A percentile compares a stretch with the other conserved stretches of the same genome.
phyloP scores from a whole-genome alignment of 2,113 vertebrate genomes.

The Nesoenas mayeri region DNA sequence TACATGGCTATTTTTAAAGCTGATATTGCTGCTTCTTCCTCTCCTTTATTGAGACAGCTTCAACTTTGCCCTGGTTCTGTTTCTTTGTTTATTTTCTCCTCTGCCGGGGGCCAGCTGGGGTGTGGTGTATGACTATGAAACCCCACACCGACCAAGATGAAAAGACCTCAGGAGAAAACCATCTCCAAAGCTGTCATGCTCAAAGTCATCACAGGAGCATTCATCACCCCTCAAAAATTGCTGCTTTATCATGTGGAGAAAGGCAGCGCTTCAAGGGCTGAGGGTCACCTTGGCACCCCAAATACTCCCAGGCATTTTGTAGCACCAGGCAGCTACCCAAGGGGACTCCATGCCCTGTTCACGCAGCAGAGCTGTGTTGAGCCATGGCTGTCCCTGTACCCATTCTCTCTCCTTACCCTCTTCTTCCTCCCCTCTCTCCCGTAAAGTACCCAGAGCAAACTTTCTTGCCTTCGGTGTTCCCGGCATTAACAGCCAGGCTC shows the following conservation, averaged over 20 bases:
- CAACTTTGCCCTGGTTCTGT: neutral
- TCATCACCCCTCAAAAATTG: neutral
- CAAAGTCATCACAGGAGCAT: neutral
- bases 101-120: neutral
- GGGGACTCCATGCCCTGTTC: neutral
- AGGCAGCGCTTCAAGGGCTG: neutral
- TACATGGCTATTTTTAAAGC: neutral
- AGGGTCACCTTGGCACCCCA: neutral
- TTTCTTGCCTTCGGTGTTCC: neutral
- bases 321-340: neutral
- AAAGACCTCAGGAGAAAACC: too few relatives aligned
- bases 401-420: neutral
- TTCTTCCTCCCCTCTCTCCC: neutral
- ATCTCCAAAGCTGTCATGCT: neutral
- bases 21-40: neutral
- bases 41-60: neutral
- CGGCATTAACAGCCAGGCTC: neutral
- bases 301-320: neutral
- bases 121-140: fast-evolving
- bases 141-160: neutral
- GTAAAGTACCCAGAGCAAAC: fast-evolving
- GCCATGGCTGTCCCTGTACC: neutral
- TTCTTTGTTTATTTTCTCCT: neutral
- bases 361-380: neutral
- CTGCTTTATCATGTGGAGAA: neutral